These are phyloP conservation scores for Ornithoptera alexandrae DNA, from an alignment of 2,888 invertebrate genomes.

Conservation along the genomic window DNA sequence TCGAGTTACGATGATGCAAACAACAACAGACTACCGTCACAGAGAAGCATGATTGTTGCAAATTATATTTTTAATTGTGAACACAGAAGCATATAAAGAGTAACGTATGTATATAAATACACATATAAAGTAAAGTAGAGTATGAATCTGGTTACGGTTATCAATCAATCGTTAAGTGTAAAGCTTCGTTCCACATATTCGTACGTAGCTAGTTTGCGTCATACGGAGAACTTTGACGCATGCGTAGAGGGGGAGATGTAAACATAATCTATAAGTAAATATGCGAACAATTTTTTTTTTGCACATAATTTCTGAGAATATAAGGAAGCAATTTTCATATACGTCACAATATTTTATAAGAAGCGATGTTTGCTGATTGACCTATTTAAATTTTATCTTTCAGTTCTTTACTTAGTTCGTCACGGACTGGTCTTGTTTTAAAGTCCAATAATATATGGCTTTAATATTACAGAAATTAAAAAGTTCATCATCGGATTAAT, in stretches of 20 bases:
- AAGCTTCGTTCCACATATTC: background rate
- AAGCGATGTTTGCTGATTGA: background rate
- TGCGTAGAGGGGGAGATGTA: constrained; percentile 36
- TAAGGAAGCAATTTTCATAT: background rate
- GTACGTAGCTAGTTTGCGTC: constrained; percentile 35
- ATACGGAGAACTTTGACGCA: constrained; percentile 41
- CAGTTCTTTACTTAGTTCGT: background rate
- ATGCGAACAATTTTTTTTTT: constrained; percentile 37
- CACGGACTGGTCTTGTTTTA: background rate
- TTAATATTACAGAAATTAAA: no score
- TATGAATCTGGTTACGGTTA: background rate
- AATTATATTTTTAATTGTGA: no score
- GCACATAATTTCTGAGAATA: constrained; percentile 34
- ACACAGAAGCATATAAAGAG: no score
- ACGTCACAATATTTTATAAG: background rate
- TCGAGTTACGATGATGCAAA: no score
- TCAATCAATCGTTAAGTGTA: background rate
- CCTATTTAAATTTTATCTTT: background rate
- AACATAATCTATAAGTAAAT: constrained; percentile 37
- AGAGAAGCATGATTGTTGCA: no score
- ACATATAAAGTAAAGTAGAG: no score
- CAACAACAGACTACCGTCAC: no score
- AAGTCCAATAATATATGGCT: no score
- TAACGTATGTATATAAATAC: no score
- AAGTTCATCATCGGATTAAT: no score